Conservation (phyloP, 1,140 invertebrate genomes). For the Psilanteris sp. region DNA sequence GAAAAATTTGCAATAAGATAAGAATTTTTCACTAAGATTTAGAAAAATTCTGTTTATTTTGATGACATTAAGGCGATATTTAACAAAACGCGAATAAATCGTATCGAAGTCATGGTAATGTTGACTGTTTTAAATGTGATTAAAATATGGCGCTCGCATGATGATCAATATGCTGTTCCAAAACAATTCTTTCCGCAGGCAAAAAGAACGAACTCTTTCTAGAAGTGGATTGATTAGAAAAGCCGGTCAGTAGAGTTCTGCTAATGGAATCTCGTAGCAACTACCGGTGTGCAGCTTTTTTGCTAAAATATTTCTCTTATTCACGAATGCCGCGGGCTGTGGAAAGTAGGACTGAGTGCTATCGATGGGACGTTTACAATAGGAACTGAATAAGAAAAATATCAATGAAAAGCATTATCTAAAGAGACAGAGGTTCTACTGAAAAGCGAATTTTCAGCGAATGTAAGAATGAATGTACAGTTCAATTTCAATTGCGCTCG, state of each 20-base stretch:
- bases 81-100: too few species aligned
- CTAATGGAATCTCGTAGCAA: conserved; percentile 27
- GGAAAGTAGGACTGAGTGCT: conserved; percentile 23
- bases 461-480: conserved; percentile 37
- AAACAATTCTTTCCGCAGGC: conserved; percentile 11
- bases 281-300: conserved; percentile 4
- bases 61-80: too few species aligned
- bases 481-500: conserved; percentile 18
- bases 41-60: too few species aligned
- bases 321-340: conserved; percentile 10
- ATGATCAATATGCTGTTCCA: background rate
- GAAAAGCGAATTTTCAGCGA: conserved; percentile 4
- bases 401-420: conserved; percentile 30
- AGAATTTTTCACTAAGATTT: too few species aligned
- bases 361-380: conserved; percentile 41
- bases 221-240: conserved; percentile 25
- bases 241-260: conserved; percentile 14
- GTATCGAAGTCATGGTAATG: too few species aligned
- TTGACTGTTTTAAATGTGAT: background rate
- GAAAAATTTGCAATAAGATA: too few species aligned
- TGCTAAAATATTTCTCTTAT: conserved; percentile 35
- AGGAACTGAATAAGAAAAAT: conserved; percentile 39
- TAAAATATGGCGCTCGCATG: background rate
- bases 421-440: conserved; percentile 6
- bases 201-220: conserved; percentile 5